Base-by-base conservation (phyloP, 2,797 vertebrate species). In the Sparus aurata region DNA sequence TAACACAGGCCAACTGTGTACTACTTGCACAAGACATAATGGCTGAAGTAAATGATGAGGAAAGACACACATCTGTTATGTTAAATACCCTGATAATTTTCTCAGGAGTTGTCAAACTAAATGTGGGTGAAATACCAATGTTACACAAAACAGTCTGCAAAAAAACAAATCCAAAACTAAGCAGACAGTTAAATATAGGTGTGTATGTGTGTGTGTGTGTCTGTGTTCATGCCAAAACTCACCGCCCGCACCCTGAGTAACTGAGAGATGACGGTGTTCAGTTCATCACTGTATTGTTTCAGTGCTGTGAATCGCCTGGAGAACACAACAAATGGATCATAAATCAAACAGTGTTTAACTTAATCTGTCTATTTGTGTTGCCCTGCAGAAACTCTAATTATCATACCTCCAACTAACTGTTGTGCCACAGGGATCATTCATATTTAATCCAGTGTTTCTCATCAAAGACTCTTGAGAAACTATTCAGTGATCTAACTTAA, bases 271-370 rank as follows among this genome's bases (percentile, higher is more conserved):
- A 97, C 95, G 20, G 96, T 92, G 91, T 97, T 97, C 59, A 99
- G 94, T 83, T 99, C 98, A 89, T 99, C 98, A 16, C 97, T 97
- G 82, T 99, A 99, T 55, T 98, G 97, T 87, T 99, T 99, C 76
- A 99, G 95, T 43, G 97, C 97, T 69, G 95, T 97, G 89, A 99
- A 99, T 61, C 97, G 95, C 94, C 98, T 99, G 90, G 34, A 82
- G 87, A 80, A 63, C 85, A 92, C 49, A 95, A 90, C 6, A 84
- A 16, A 77, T 1, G 3, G 23, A 63, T 43, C 46, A 45, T 0
- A 41, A 10, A 8, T 43, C 16, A 60, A 73, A 41, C 13, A 17
- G 20, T 22, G 46, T 55, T 74, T 7, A 30, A 66, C 20, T 34
- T 22, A 58, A 47, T 34, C 8, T 0, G 8, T 20, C 3, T 3